Base-by-base conservation (phyloP, 1,140 invertebrate species). In the Zaprionus kolodkinae region DNA sequence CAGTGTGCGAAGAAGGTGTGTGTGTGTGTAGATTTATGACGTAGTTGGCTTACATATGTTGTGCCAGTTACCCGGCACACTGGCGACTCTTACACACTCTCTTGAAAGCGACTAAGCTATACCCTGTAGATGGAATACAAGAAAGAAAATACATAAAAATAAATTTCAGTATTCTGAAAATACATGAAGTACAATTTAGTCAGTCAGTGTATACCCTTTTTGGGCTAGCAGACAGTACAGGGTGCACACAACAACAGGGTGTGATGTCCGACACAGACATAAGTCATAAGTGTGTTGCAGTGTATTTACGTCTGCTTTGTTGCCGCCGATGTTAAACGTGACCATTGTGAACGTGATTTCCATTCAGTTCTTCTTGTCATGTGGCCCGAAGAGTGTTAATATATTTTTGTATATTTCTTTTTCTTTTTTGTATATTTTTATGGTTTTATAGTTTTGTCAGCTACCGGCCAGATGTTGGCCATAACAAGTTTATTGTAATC, bases 41-140 rank as follows among this genome's bases (percentile, higher is more conserved):
- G 73, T 79, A 54, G 83, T 72, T 81, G 73, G 50, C 70, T 75
- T 83, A 83, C 80, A 88, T 68, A 78, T 87, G 82, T 79, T 87
- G 54, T 69, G 45, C 55, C 70, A 52, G 69, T 70, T 63, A 63
- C 56, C 9, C 50, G 25, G 36, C 27, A 12, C 54, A 11, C 50
- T 38, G 40, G 40, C 40, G 15, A 45, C 40, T 45, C 15, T 45
- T 45, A 43, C 40, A 43, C 40, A n/a, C n/a, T n/a, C n/a, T 45
- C n/a, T 45, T 7, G 7, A 17, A 11, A 33, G n/a, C 21, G 11
- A 61, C 64, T 36, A n/a, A 1, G 3, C 6, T 5, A 56, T 73
- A 69, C 71, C 56, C 50, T 73, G n/a, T 43, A 50, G 0, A 1
- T 15, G 4, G 11, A 3, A 15, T 17, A 35, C 21, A 21, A 21